Evolutionary conservation across 2,113 vertebrate species (phyloP).

Genomic region (Scalopus aquaticus): DNA sequence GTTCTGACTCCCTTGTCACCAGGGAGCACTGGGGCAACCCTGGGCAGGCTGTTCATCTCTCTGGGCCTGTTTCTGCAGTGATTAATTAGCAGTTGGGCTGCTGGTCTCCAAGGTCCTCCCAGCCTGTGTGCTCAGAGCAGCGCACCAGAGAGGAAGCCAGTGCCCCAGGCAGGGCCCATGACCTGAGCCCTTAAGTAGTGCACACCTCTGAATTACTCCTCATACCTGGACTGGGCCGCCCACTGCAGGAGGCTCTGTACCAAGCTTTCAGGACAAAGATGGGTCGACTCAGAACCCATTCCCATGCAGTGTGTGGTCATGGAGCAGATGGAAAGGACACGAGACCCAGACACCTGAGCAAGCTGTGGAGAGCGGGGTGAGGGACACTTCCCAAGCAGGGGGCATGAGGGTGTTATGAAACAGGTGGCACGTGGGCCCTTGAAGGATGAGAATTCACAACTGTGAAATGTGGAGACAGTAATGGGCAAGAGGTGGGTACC

Average conservation of each 20-base stretch:
- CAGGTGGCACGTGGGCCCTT: background rate
- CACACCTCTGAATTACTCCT: background rate
- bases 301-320: background rate
- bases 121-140: background rate
- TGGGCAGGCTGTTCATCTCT: background rate
- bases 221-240: background rate
- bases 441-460: background rate
- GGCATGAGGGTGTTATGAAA: background rate
- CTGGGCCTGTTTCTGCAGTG: constrained; percentile 23
- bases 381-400: background rate
- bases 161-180: background rate
- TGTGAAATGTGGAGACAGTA: background rate
- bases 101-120: background rate
- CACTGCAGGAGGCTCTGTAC: background rate
- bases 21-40: background rate
- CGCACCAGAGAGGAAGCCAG: background rate
- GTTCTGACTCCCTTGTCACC: background rate
- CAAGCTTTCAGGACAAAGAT: background rate
- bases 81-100: background rate
- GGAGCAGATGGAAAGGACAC: background rate
- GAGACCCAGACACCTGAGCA: background rate
- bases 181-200: background rate
- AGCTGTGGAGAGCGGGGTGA: background rate
- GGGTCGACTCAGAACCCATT: background rate
- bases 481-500: background rate